These are phyloP conservation scores for Drosophila arawakana DNA, from an alignment of 1,140 invertebrate genomes.

Conservation along the genomic window DNA sequence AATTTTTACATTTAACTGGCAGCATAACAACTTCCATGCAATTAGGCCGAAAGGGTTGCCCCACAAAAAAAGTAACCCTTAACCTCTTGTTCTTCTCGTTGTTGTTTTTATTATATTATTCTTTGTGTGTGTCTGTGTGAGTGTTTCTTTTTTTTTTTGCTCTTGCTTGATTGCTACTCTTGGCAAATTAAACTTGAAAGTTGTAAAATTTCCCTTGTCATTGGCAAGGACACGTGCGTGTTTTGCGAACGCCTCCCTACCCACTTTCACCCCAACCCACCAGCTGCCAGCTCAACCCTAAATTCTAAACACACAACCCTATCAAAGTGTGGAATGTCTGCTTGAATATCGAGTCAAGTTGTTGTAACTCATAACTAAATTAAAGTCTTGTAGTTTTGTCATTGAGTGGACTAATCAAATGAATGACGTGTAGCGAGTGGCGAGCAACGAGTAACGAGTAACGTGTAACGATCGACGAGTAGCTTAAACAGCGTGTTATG, in stretches of 20 bases:
- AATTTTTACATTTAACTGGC: conserved; percentile 77
- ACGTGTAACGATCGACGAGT: conserved; percentile 9
- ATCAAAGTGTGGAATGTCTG: conserved; percentile 22
- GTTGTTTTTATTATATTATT: conserved; percentile 40
- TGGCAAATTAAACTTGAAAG: conserved; percentile 82
- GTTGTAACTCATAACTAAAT: conserved; percentile 59
- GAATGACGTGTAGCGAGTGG: neutral
- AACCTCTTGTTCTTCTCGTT: conserved; percentile 14
- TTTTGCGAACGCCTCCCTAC: conserved; percentile 27
- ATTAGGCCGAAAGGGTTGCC: conserved; percentile 78
- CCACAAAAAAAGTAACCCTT: conserved; percentile 49
- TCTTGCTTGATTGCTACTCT: conserved; percentile 78
- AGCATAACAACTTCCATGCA: conserved; percentile 76
- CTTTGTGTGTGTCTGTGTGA: conserved; percentile 15
- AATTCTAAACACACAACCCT: conserved; percentile 26
- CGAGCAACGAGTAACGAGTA: conserved; percentile 3
- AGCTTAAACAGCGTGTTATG: conserved; percentile 14
- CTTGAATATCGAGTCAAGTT: conserved; percentile 32
- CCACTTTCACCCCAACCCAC: neutral
- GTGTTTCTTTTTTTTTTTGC: conserved; percentile 15
- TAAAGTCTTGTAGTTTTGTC: conserved; percentile 18
- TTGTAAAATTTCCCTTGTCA: conserved; percentile 83
- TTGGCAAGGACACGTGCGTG: conserved; percentile 80
- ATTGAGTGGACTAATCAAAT: conserved; percentile 50
- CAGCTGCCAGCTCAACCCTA: neutral